Evolutionary conservation across 92 coral and sea anemone genomes (phyloP).

Genomic region (Parazoanthus darwini): DNA sequence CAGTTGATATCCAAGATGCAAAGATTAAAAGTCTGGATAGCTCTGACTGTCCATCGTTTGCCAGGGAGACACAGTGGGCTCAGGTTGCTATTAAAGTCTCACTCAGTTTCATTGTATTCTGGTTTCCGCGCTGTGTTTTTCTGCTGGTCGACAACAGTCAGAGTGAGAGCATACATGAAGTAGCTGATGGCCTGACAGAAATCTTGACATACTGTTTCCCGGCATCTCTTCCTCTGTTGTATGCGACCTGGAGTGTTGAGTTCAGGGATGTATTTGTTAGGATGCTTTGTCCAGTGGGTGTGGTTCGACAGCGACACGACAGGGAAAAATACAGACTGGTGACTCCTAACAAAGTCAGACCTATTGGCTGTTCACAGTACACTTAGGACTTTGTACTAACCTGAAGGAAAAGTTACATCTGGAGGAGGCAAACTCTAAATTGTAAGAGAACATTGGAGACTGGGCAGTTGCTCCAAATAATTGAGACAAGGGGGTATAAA

Average conservation of each 20-base stretch:
- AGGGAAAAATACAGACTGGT: conserved; percentile 61
- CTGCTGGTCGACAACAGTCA: conserved; percentile 82
- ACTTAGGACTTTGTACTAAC: not conserved
- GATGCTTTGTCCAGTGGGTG: conserved; percentile 70
- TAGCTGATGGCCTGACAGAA: conserved; percentile 84
- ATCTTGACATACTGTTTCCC: conserved; percentile 86
- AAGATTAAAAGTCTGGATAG: conserved; percentile 73
- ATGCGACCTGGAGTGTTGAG: conserved; percentile 73
- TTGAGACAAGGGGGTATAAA: too few relatives aligned
- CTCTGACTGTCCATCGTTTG: conserved; percentile 66
- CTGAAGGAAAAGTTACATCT: not conserved
- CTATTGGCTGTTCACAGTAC: conserved; percentile 12
- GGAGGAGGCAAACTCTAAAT: not conserved
- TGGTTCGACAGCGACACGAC: conserved; percentile 67
- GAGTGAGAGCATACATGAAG: conserved; percentile 70
- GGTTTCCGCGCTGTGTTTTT: conserved; percentile 88
- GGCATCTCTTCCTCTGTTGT: conserved; percentile 72
- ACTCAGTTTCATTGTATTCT: conserved; percentile 76
- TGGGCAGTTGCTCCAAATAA: not conserved
- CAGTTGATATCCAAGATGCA: conserved; percentile 66
- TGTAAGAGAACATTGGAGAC: too few relatives aligned
- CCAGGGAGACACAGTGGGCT: conserved; percentile 80
- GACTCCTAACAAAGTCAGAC: conserved; percentile 51
- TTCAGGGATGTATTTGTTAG: conserved; percentile 69
- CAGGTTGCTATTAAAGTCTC: conserved; percentile 66